These are phyloP conservation scores for Cynopterus brachyotis DNA, from an alignment of 2,113 vertebrate genomes.

Conservation along the genomic window DNA sequence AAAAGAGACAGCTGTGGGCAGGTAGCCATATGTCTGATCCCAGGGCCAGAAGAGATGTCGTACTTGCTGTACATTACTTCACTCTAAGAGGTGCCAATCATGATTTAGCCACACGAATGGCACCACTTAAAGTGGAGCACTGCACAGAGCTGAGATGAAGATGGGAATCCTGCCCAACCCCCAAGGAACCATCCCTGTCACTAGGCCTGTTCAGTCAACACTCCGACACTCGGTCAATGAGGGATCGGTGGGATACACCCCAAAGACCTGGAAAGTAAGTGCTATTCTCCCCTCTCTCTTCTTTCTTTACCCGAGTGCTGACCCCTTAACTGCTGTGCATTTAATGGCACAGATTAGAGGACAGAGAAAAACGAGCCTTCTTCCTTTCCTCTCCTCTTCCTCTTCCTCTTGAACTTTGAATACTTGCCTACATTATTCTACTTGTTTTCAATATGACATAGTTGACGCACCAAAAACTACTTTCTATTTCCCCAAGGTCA, in stretches of 20 bases:
- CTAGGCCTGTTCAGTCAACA: not conserved
- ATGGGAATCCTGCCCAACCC: not conserved
- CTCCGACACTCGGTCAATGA: not conserved
- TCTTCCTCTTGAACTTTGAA: not conserved
- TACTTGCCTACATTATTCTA: not conserved
- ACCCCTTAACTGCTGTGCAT: not conserved
- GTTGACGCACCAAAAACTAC: not conserved
- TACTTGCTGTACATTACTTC: not conserved
- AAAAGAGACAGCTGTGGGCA: not conserved
- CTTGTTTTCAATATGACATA: not conserved
- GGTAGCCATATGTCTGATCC: not conserved
- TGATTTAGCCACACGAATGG: not conserved
- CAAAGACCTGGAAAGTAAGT: not conserved
- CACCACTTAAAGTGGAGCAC: slow-evolving; percentile 28
- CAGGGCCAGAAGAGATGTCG: not conserved
- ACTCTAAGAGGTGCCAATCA: slow-evolving; percentile 59
- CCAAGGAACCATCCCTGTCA: too few relatives aligned
- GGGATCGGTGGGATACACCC: not conserved
- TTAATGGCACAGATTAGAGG: not conserved
- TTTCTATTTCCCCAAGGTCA: not conserved
- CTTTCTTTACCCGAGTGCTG: not conserved
- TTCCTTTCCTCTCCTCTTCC: not conserved
- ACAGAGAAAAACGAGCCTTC: not conserved
- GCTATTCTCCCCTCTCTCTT: not conserved
- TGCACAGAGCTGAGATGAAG: not conserved